Evolutionary conservation across 2,113 vertebrate genomes (phyloP).

Genomic region (Heterocephalus glaber): DNA sequence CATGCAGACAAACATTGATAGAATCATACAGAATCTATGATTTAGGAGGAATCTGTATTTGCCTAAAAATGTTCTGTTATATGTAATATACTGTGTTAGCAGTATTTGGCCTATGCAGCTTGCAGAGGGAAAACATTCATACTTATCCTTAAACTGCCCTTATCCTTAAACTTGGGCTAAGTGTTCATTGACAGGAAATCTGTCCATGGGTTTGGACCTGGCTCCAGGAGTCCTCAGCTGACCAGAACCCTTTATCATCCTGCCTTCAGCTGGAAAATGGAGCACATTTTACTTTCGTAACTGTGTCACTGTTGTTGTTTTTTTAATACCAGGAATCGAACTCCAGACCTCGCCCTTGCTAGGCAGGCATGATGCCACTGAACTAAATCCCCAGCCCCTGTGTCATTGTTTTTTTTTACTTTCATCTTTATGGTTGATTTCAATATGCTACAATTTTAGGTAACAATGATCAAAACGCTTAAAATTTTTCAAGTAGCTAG

Average conservation of each 20-base stretch:
- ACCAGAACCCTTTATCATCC: not conserved
- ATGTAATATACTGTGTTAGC: not conserved
- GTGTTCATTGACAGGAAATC: not conserved
- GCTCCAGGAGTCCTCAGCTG: not conserved
- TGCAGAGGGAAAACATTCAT: not conserved
- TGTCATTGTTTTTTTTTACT: not conserved
- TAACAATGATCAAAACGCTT: not conserved
- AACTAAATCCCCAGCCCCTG: no score
- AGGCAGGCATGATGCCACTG: no score
- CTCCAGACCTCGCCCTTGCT: no score
- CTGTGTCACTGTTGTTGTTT: not conserved
- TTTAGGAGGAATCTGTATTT: not conserved
- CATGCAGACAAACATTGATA: not conserved
- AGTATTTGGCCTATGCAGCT: not conserved
- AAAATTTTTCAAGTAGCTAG: not conserved
- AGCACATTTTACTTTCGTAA: not conserved
- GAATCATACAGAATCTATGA: not conserved
- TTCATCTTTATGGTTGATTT: not conserved
- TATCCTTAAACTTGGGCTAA: not conserved
- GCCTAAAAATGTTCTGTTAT: not conserved
- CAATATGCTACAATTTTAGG: not conserved
- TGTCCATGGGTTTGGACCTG: not conserved
- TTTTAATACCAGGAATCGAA: no score
- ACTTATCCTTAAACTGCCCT: not conserved
- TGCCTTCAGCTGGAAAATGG: not conserved